These are phyloP conservation scores for Pterocles gutturalis DNA, from an alignment of 2,113 vertebrate species.

Conservation along the genomic window DNA sequence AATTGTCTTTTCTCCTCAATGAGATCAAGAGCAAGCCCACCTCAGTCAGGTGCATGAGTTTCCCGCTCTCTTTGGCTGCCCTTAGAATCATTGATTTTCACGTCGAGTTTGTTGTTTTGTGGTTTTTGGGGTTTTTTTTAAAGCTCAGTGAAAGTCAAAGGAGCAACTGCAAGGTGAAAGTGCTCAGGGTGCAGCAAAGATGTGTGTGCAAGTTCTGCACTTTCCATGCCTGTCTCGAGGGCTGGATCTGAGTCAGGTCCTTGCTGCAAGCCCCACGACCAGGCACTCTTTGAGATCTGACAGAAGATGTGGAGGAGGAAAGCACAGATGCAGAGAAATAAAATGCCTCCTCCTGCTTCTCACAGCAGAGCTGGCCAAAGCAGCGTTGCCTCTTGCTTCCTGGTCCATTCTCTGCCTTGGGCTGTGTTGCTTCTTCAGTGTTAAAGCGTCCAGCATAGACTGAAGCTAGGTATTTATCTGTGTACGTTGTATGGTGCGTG, in stretches of 20 bases:
- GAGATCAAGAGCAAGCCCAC: not conserved
- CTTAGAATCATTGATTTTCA: not conserved
- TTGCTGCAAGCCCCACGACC: fast-evolving
- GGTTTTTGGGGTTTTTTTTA: not conserved
- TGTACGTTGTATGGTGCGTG: fast-evolving
- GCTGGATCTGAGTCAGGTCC: not conserved
- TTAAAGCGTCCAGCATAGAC: not conserved
- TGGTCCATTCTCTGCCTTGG: not conserved
- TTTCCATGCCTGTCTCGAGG: not conserved
- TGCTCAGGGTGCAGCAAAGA: not conserved
- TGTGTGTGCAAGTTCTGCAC: not conserved
- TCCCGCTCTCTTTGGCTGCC: not conserved
- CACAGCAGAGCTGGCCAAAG: not conserved
- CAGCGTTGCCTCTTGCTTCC: not conserved
- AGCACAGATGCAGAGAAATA: not conserved
- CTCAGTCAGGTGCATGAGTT: not conserved
- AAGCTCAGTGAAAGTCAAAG: not conserved
- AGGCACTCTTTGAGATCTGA: not conserved
- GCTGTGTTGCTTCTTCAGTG: not conserved
- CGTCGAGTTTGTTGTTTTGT: not conserved
- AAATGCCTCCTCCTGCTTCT: not conserved
- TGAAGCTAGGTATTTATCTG: not conserved
- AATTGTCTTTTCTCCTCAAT: not conserved
- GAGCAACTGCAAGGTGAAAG: not conserved
- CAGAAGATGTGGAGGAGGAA: not conserved